Percentiles rank a stretch among this genome's conserved stretches.
Evolutionary conservation across 2,113 vertebrate species (phyloP).

Genomic region (Phainopepla nitens): DNA sequence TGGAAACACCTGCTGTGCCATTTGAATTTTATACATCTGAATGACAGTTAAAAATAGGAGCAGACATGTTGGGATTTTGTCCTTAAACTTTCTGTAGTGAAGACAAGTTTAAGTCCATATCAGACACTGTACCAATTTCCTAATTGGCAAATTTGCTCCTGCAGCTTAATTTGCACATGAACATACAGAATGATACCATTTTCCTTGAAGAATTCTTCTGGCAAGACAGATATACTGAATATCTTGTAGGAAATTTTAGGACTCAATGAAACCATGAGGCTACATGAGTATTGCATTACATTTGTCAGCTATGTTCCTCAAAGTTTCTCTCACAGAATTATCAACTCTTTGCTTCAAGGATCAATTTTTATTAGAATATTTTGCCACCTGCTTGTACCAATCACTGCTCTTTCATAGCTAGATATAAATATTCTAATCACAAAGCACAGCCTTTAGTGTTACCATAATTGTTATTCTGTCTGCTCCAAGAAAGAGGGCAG

Average conservation of each 20-base stretch:
- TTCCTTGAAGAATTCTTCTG: background rate
- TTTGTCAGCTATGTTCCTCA: background rate
- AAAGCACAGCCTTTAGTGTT: background rate
- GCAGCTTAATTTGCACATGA: background rate
- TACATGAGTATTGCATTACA: background rate
- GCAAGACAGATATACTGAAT: background rate
- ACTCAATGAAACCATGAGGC: background rate
- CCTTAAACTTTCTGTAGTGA: background rate
- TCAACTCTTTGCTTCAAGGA: background rate
- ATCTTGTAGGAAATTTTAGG: background rate
- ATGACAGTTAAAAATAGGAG: conserved; percentile 30
- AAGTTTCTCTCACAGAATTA: background rate
- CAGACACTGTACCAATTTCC: background rate
- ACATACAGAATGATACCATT: background rate
- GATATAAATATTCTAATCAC: background rate
- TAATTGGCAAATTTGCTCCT: background rate
- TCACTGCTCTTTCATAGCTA: background rate
- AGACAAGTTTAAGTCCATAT: background rate
- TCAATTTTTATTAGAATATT: background rate
- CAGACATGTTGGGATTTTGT: background rate
- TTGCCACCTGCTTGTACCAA: background rate
- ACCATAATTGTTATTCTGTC: background rate
- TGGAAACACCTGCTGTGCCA: background rate
- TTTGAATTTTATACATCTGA: conserved; percentile 18
- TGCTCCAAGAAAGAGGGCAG: background rate